phyloP scores from a whole-genome alignment of 2,797 vertebrate genomes.

The Peromyscus attwateri region DNA sequence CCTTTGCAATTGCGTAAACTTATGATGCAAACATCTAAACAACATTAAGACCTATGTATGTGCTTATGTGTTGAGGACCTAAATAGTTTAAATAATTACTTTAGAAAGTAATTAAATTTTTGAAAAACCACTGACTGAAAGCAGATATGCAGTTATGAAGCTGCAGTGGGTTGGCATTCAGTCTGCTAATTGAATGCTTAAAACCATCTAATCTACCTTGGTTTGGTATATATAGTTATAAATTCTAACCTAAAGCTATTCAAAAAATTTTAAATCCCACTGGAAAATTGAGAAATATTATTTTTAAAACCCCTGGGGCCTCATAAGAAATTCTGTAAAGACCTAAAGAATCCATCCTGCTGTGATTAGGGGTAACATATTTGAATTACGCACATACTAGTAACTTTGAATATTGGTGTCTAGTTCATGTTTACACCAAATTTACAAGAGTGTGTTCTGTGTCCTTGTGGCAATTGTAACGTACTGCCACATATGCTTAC shows the following conservation, averaged over 20 bases:
- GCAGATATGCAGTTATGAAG: neutral
- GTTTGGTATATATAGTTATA: slow-evolving; percentile 4
- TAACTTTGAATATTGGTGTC: neutral
- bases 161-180: neutral
- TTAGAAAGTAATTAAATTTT: neutral
- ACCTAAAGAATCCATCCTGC: neutral
- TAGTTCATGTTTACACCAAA: neutral
- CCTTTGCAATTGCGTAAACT: neutral
- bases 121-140: slow-evolving; percentile 11
- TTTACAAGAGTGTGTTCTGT: neutral
- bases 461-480: neutral
- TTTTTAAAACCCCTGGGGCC: neutral
- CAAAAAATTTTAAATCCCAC: neutral
- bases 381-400: neutral
- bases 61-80: neutral
- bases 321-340: neutral
- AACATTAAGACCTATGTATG: slow-evolving; percentile 15
- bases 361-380: neutral
- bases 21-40: slow-evolving; percentile 3
- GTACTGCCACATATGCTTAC: rapidly evolving
- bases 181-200: slow-evolving; percentile 13
- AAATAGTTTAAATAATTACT: neutral
- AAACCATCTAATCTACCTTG: neutral
- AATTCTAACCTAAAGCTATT: neutral
- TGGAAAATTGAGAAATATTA: neutral